Percentiles rank a stretch among this genome's conserved stretches.
These are phyloP conservation scores for Lophochroa leadbeateri DNA, from an alignment of 2,113 vertebrate genomes.

Conservation along the genomic window DNA sequence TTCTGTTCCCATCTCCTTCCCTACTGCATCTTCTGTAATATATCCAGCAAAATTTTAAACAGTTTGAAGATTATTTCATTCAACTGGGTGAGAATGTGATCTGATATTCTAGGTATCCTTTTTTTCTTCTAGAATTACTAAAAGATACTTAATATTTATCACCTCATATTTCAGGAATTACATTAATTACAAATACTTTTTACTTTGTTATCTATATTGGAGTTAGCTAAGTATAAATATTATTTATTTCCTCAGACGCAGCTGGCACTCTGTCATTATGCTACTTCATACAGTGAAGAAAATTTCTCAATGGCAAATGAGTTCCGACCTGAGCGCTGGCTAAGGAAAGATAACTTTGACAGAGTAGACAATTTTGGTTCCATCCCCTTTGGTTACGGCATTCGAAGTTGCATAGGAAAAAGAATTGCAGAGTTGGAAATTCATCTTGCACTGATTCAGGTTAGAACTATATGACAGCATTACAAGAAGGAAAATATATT, in stretches of 20 bases:
- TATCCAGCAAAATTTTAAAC: not conserved
- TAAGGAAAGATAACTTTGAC: constrained; percentile 81
- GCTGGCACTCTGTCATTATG: constrained; percentile 91
- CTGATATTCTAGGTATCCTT: not conserved
- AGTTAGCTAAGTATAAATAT: not conserved
- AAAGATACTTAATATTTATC: not conserved
- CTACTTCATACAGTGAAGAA: constrained; percentile 87
- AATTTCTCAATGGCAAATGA: constrained; percentile 78
- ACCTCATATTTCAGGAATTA: not conserved
- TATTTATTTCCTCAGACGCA: constrained; percentile 80
- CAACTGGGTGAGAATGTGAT: not conserved
- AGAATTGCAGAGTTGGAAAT: constrained; percentile 92
- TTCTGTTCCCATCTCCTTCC: not conserved
- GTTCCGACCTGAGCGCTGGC: constrained; percentile 87
- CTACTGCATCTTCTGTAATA: not conserved
- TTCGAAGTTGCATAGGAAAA: constrained; percentile 88
- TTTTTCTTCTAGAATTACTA: not conserved
- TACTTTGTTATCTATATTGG: not conserved
- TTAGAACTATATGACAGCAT: constrained; percentile 24
- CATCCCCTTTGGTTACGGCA: constrained; percentile 91
- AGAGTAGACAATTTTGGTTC: constrained; percentile 92
- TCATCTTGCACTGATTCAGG: constrained; percentile 86
- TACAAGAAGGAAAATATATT: not conserved
- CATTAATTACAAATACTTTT: not conserved
- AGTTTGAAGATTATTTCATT: not conserved